These are phyloP conservation scores for Coenonympha arcania DNA, from an alignment of 2,888 invertebrate species.

Conservation along the genomic window DNA sequence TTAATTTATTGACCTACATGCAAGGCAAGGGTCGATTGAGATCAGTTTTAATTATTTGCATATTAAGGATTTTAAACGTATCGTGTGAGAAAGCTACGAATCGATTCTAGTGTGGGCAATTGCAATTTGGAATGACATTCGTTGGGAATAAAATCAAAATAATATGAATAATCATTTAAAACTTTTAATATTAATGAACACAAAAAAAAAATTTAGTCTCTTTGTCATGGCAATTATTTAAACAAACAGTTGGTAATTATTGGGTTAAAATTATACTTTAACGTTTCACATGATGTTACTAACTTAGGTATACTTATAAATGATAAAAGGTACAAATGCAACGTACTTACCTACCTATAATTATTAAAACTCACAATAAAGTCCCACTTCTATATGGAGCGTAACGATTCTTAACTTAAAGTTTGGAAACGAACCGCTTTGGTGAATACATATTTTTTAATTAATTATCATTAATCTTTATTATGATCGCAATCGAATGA, in stretches of 20 bases:
- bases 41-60: constrained; percentile 61
- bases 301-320: background rate
- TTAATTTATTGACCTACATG: constrained; percentile 66
- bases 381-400: constrained; percentile 31
- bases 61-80: constrained; percentile 49
- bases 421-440: constrained; percentile 61
- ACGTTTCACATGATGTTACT: too few relatives aligned
- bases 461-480: constrained; percentile 61
- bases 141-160: background rate
- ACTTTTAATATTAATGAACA: background rate
- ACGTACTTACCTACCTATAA: constrained; percentile 1
- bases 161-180: background rate
- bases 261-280: too few relatives aligned
- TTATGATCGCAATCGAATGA: constrained; percentile 31
- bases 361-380: constrained; percentile 13
- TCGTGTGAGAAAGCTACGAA: constrained; percentile 50
- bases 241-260: too few relatives aligned
- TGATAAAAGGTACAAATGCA: background rate
- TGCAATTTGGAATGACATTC: background rate
- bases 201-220: too few relatives aligned
- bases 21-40: constrained; percentile 41
- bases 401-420: constrained; percentile 57
- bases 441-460: constrained; percentile 62
- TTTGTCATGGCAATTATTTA: too few relatives aligned
- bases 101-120: constrained; percentile 14